Percentiles rank a stretch among this genome's conserved stretches.
phyloP scores from a whole-genome alignment of 92 coral and sea anemone species.

The Palythoa grandis region DNA sequence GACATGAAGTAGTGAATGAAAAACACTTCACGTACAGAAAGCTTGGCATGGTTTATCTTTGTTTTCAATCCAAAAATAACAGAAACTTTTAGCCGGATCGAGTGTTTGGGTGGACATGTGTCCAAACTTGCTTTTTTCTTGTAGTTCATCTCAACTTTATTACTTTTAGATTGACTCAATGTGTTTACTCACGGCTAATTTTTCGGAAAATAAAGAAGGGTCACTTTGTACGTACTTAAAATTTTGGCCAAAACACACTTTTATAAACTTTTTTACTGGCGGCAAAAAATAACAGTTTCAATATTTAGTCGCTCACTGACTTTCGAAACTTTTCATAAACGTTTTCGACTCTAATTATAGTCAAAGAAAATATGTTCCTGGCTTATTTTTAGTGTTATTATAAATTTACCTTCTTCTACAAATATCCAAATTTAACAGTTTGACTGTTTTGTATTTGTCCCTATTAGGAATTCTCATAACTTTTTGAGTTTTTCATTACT shows the following conservation, averaged over 20 bases:
- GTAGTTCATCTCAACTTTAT: not conserved
- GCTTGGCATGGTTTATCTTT: not conserved
- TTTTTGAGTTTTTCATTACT: not conserved
- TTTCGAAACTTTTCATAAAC: not conserved
- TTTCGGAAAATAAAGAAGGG: not conserved
- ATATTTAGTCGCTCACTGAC: not conserved
- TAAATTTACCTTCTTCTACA: not conserved
- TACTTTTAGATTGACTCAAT: not conserved
- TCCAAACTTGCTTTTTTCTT: not conserved
- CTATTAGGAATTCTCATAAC: not conserved
- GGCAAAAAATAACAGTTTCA: not conserved
- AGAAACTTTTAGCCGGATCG: not conserved
- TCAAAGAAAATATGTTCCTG: constrained; percentile 17
- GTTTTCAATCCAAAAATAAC: constrained; percentile 4
- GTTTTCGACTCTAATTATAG: constrained; percentile 19
- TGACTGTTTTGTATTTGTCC: not conserved
- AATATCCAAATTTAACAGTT: constrained; percentile 21
- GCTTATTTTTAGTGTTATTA: not conserved
- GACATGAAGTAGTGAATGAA: not conserved
- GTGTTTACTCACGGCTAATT: constrained; percentile 3
- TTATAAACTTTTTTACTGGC: not conserved
- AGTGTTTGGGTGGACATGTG: constrained; percentile 3
- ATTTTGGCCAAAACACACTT: not conserved
- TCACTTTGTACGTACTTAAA: not conserved
- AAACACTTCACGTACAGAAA: not conserved